Evolutionary conservation across 2,797 vertebrate genomes (phyloP).

Genomic region (Melanogrammus aeglefinus): DNA sequence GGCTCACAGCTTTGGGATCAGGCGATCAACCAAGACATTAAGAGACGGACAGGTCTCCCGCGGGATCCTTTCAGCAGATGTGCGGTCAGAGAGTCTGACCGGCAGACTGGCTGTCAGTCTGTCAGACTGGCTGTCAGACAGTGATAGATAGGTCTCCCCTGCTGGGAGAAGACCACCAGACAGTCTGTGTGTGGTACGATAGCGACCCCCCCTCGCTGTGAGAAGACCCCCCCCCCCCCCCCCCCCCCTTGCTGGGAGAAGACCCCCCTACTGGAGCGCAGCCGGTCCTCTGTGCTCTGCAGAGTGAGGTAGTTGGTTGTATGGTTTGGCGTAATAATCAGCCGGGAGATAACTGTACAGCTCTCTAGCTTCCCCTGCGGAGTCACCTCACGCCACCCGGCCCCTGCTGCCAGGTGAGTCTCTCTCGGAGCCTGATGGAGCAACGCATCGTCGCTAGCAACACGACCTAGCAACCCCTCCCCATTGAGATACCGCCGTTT

Average conservation of each 20-base stretch:
- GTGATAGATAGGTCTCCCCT: no score
- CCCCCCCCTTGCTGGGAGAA: slow-evolving; percentile 41
- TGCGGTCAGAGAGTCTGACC: no score
- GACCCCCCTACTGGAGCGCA: slow-evolving; percentile 53
- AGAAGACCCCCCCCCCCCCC: slow-evolving; percentile 16
- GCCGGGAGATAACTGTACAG: slow-evolving; percentile 84
- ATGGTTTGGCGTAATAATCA: slow-evolving; percentile 83
- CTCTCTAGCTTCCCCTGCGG: slow-evolving; percentile 91
- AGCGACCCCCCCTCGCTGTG: no score
- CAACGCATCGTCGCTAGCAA: no score
- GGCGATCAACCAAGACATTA: no score
- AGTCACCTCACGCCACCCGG: slow-evolving; percentile 69
- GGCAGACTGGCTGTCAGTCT: background rate
- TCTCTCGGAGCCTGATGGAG: background rate
- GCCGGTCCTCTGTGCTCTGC: slow-evolving; percentile 75
- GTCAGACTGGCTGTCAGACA: background rate
- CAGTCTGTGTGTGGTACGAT: no score
- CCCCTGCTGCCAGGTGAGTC: slow-evolving; percentile 69
- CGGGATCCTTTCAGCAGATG: background rate
- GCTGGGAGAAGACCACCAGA: no score
- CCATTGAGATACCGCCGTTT: no score
- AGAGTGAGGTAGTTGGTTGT: slow-evolving; percentile 96
- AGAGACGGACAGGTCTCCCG: background rate
- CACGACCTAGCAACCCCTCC: no score
- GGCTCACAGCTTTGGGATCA: no score